Conservation (phyloP, 1,140 invertebrate species). For the Dolichoris vasculosae region DNA sequence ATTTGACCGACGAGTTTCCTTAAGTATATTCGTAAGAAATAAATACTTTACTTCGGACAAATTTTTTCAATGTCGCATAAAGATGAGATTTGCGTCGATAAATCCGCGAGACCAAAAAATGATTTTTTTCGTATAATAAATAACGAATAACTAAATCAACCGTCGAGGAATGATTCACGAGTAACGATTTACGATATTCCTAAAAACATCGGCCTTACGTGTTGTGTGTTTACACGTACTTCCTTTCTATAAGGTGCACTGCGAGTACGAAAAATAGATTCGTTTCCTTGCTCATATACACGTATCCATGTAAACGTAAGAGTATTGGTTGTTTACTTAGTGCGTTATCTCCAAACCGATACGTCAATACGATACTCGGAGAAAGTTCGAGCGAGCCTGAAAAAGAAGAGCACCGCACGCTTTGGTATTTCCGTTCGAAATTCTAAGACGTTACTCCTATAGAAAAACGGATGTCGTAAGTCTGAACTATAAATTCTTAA, state of each 20-base stretch:
- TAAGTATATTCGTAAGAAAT: too few relatives aligned
- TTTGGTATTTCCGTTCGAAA: constrained; percentile 41
- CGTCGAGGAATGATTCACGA: constrained; percentile 29
- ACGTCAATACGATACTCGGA: constrained; percentile 66
- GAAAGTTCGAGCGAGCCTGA: constrained; percentile 54
- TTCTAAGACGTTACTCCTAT: constrained; percentile 34
- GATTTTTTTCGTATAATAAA: constrained; percentile 16
- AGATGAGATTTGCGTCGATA: not conserved
- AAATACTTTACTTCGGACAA: too few relatives aligned
- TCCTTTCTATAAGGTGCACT: constrained; percentile 28
- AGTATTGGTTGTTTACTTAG: constrained; percentile 67
- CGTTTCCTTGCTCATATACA: constrained; percentile 19
- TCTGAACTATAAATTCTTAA: constrained; percentile 57
- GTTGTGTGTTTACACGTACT: constrained; percentile 28
- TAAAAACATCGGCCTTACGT: constrained; percentile 42
- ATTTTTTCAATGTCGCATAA: not conserved
- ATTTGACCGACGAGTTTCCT: too few relatives aligned
- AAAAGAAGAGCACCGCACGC: not conserved
- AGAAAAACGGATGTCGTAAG: constrained; percentile 56
- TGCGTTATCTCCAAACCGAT: constrained; percentile 63
- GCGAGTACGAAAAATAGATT: constrained; percentile 40
- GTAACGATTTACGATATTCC: not conserved
- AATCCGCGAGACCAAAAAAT: constrained; percentile 8
- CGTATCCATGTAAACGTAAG: constrained; percentile 19
- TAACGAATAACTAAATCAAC: constrained; percentile 41